phyloP scores from a whole-genome alignment of 2,888 invertebrate species.

The Rotaria socialis region DNA sequence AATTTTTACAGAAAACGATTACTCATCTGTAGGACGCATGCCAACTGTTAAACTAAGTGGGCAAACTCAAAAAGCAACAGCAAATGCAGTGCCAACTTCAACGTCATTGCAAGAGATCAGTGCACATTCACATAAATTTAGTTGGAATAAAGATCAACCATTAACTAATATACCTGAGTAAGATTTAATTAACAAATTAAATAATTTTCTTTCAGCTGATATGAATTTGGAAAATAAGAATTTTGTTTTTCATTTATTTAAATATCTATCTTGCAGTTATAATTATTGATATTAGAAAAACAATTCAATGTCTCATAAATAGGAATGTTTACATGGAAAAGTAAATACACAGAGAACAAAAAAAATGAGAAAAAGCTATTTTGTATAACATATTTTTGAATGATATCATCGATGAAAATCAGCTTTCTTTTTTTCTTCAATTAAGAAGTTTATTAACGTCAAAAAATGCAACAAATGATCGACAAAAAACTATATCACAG shows the following conservation, averaged over 20 bases:
- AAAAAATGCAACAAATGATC: neutral
- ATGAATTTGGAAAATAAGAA: neutral
- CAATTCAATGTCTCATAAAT: neutral
- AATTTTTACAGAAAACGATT: neutral
- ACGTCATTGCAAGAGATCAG: conserved; percentile 3
- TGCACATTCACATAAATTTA: neutral
- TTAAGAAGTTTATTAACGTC: conserved; percentile 18
- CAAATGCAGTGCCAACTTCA: neutral
- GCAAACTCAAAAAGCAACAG: neutral
- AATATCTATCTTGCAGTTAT: neutral
- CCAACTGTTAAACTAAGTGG: neutral
- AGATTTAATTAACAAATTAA: neutral
- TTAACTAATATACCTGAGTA: conserved; percentile 12
- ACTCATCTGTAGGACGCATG: neutral
- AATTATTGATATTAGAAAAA: neutral
- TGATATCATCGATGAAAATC: too few species aligned
- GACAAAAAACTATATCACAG: neutral
- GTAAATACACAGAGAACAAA: too few species aligned
- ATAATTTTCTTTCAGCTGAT: neutral
- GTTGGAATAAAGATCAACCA: conserved; percentile 24
- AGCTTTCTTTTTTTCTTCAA: neutral
- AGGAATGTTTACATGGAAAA: neutral
- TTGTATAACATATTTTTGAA: too few species aligned
- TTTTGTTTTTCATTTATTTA: neutral
- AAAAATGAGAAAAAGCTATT: too few species aligned